Evolutionary conservation across 53 echinoderm and acorn worm genomes (phyloP).

Genomic region (Echinometra lucunter): DNA sequence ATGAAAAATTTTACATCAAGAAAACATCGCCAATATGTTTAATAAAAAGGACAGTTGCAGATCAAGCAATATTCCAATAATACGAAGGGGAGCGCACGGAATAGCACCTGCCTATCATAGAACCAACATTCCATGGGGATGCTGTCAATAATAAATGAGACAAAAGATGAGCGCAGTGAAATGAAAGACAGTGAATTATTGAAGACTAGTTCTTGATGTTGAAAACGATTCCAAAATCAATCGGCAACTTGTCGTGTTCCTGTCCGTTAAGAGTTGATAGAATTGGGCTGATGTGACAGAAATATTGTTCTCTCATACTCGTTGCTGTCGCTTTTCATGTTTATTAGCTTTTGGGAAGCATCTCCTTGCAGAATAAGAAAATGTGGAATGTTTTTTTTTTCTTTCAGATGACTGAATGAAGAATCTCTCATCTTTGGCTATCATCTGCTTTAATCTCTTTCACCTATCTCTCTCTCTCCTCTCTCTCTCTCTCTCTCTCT

Average conservation of each 20-base stretch:
- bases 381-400: neutral
- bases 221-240: constrained; percentile 58
- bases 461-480: neutral
- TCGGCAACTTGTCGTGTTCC: neutral
- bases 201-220: constrained; percentile 26
- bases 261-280: constrained; percentile 1
- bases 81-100: neutral
- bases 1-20: neutral
- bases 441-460: neutral
- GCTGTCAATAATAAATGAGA: constrained; percentile 44
- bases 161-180: constrained; percentile 20
- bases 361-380: neutral
- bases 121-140: neutral
- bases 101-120: neutral
- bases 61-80: neutral
- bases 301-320: neutral
- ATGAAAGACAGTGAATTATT: constrained; percentile 24
- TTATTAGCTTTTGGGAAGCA: neutral
- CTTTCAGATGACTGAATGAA: neutral
- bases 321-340: neutral
- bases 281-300: constrained; percentile 32
- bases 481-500: neutral
- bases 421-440: too few relatives aligned
- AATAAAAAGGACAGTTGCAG: neutral
- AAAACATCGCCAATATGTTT: neutral